These are phyloP conservation scores for Todiramphus saurophagus DNA, from an alignment of 2,113 vertebrate species.

Conservation along the genomic window DNA sequence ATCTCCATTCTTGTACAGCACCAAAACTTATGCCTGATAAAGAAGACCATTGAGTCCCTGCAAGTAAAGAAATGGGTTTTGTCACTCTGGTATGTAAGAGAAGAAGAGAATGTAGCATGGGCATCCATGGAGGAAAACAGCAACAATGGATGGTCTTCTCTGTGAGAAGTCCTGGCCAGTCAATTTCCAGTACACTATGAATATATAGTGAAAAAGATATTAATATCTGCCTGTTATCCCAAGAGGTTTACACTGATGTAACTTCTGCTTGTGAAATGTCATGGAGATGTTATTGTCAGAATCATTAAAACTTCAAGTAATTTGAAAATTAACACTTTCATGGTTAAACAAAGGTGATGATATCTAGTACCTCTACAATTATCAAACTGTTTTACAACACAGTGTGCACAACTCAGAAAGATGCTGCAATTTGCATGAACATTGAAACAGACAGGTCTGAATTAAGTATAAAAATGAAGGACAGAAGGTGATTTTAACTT, in stretches of 20 bases:
- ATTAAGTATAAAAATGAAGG: not conserved
- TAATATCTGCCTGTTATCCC: not conserved
- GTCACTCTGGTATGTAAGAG: not conserved
- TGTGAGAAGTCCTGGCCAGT: not conserved
- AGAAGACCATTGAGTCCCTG: not conserved
- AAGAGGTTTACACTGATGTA: not conserved
- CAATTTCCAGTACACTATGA: not conserved
- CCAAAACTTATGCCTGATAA: not conserved
- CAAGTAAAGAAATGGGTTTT: not conserved
- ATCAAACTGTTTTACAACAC: not conserved
- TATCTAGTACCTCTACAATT: not conserved
- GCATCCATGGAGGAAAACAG: not conserved
- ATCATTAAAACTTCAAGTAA: slow-evolving; percentile 16
- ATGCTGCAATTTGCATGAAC: not conserved
- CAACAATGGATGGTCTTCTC: not conserved
- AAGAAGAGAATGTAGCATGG: not conserved
- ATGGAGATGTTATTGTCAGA: not conserved
- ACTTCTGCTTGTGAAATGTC: not conserved
- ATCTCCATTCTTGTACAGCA: not conserved
- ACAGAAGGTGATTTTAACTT: not conserved
- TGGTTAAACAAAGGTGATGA: not conserved
- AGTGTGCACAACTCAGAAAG: not conserved
- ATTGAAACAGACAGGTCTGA: not conserved
- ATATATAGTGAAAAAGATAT: not conserved
- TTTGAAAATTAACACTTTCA: not conserved